Base-by-base conservation (phyloP, 2,888 invertebrate genomes). In the Eugnorisma glareosa region DNA sequence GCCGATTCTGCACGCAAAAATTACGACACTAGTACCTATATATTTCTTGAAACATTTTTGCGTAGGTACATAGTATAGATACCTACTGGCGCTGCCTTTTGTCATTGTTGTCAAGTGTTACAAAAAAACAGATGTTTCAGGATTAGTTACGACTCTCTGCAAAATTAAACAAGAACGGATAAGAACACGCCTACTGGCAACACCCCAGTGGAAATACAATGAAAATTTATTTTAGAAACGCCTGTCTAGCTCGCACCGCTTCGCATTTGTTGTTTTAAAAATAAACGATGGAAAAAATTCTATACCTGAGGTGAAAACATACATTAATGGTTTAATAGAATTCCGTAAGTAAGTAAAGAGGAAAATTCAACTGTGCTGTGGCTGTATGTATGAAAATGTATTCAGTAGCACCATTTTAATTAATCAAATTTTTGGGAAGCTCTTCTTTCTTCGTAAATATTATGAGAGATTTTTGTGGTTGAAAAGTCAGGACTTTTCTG, bases 201-300 rank as follows among this genome's bases (percentile, higher is more conserved):
- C 89, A 89, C 90, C 90, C 90, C 85, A 86, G 90, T 67, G 64
- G 51, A 90, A 89, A 90, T 86, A 92, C 90, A 92, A 89, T 90
- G 91, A 91, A 93, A 93, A 92, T 94, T 93, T 93, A 93, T 94
- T 95, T 94, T 92, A 92, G 91, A 92, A 93, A 90, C 91, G 90
- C 90, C 88, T 86, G 86, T 89, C 88, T 84, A 85, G 90, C 89
- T 91, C 85, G 85, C 77, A 54, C 86, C 80, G 88, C 88, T 91
- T 89, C 88, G 89, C 91, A 92, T 93, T 94, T 93, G 92, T 93
- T 90, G 89, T 90, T 72, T 72, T 89, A 90, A 92, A 93, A 93
- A 94, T 93, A 93, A 93, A 93, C 91, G 88, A 40, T 89, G 90
- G 82, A 87, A 91, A 92, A 93, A 91, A 87, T 71, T 48, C 88